Evolutionary conservation across 1,140 invertebrate genomes (phyloP).

Genomic region (Maconellicoccus hirsutus): DNA sequence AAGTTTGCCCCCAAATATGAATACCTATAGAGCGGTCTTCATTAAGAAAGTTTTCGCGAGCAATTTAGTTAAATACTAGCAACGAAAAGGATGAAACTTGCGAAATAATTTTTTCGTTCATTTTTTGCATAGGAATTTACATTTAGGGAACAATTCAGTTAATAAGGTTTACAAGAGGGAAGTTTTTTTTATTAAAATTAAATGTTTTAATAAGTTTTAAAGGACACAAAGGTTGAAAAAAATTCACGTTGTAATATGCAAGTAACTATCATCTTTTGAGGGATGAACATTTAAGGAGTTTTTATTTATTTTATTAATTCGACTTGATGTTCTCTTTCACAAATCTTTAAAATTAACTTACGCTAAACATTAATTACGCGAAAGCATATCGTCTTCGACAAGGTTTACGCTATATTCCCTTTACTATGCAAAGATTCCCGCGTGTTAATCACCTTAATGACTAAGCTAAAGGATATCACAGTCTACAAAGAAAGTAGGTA

Average conservation of each 20-base stretch:
- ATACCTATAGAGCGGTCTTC: background rate
- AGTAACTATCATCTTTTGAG: background rate
- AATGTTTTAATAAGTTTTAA: background rate
- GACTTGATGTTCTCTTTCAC: no score
- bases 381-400: no score
- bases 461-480: no score
- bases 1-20: background rate
- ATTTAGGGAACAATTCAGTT: background rate
- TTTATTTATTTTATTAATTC: no score
- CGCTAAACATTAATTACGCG: no score
- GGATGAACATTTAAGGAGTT: no score
- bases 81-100: background rate
- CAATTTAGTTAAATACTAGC: background rate
- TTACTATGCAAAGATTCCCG: no score
- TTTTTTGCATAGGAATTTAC: background rate
- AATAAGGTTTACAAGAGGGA: background rate
- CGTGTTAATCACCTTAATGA: no score
- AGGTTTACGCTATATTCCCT: no score
- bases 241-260: background rate
- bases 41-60: background rate
- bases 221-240: no score
- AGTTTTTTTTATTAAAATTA: background rate
- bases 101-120: background rate
- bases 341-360: no score
- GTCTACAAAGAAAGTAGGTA: no score